Evolutionary conservation across 2,888 invertebrate genomes (phyloP).

Genomic region (Aspidiotus rigidus): DNA sequence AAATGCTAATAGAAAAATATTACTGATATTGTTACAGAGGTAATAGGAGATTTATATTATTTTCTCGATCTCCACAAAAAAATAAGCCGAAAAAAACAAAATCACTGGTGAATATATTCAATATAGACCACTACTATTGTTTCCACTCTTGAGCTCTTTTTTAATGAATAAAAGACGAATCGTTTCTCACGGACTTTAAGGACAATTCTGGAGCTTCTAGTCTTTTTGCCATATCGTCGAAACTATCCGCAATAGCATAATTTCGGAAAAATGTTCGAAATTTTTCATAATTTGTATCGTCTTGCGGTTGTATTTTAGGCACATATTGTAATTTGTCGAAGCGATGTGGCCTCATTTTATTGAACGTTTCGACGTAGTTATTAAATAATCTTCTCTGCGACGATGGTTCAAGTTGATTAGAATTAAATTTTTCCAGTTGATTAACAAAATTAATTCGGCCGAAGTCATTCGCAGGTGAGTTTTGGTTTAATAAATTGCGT

Average conservation of each 20-base stretch:
- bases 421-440: constrained; percentile 42
- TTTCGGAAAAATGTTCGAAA: neutral
- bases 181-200: neutral
- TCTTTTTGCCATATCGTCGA: neutral
- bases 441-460: too few relatives aligned
- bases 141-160: neutral
- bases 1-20: too few relatives aligned
- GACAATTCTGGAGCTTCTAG: neutral
- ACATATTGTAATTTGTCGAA: neutral
- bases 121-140: neutral
- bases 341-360: neutral
- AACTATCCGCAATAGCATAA: neutral
- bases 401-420: constrained; percentile 23
- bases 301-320: neutral
- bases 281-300: neutral
- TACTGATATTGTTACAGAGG: too few relatives aligned
- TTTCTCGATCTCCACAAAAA: neutral
- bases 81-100: neutral
- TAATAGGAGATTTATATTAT: neutral
- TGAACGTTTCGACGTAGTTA: neutral
- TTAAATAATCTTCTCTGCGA: constrained; percentile 34
- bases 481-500: constrained; percentile 32
- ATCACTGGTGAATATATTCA: neutral
- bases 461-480: constrained; percentile 42
- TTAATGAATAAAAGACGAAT: neutral